Evolutionary conservation across 2,113 vertebrate species (phyloP).

Genomic region (Melanerpes aurifrons): DNA sequence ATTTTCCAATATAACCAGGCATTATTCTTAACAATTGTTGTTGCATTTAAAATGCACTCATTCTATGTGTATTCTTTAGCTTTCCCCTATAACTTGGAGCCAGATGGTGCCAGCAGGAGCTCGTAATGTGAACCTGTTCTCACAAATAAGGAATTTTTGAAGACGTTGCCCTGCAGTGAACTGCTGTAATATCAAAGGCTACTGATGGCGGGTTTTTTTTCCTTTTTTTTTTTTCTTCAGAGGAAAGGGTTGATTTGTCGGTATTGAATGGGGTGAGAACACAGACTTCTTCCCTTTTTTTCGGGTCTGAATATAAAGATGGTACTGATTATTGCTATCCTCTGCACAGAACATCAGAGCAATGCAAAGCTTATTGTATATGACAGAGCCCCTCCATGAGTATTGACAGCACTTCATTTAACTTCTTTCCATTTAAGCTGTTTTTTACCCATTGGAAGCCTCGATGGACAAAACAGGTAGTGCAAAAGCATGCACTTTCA

Average conservation of each 20-base stretch:
- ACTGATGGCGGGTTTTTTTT: not conserved
- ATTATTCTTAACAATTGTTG: not conserved
- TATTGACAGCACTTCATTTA: not conserved
- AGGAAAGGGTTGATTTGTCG: not conserved
- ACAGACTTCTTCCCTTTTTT: not conserved
- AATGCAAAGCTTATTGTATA: not conserved
- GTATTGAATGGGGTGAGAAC: not conserved
- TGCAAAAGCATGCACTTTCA: not conserved
- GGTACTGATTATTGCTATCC: not conserved
- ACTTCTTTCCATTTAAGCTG: not conserved
- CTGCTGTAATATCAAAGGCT: constrained; percentile 22
- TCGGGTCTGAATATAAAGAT: constrained; percentile 10
- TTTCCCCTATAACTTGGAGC: constrained; percentile 5
- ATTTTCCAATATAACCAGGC: not conserved
- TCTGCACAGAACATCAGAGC: not conserved
- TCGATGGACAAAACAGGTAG: not conserved
- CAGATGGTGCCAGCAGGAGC: constrained; percentile 19
- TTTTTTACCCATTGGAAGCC: not conserved
- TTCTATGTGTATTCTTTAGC: not conserved
- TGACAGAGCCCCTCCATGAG: not conserved
- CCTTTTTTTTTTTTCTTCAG: not conserved
- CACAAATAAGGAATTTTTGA: constrained; percentile 25
- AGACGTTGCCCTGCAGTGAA: not conserved
- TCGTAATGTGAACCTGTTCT: not conserved
- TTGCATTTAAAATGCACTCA: not conserved